A percentile compares a stretch with the other conserved stretches of the same genome.
These are phyloP conservation scores for Cichladusa arquata DNA, from an alignment of 2,113 vertebrate genomes.

Conservation along the genomic window DNA sequence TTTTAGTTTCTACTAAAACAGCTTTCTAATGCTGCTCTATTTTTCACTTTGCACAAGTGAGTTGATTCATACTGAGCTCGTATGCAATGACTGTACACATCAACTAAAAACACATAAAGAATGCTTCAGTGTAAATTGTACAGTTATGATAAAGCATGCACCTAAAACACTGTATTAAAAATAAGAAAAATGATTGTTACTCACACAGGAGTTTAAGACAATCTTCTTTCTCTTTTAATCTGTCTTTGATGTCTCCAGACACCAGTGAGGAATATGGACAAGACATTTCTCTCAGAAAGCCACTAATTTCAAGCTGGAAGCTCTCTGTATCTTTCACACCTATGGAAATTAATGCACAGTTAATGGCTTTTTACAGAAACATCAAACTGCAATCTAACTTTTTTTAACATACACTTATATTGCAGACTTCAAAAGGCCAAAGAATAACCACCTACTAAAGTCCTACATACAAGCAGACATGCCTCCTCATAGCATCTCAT, in stretches of 20 bases:
- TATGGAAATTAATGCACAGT: neutral
- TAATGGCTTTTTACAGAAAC: neutral
- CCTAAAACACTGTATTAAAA: neutral
- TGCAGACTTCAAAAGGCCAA: neutral
- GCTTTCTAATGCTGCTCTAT: neutral
- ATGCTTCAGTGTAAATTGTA: neutral
- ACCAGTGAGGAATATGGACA: conserved; percentile 81
- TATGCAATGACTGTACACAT: neutral
- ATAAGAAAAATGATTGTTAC: conserved; percentile 16
- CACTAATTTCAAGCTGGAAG: conserved; percentile 85
- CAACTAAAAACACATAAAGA: neutral
- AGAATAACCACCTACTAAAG: neutral
- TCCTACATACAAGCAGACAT: neutral
- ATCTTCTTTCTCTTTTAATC: conserved; percentile 77
- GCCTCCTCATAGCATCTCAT: neutral
- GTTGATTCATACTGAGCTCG: neutral
- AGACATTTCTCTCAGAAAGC: conserved; percentile 88
- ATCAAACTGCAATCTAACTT: neutral
- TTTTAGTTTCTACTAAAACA: neutral
- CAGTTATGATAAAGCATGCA: neutral
- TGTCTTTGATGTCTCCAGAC: conserved; percentile 81
- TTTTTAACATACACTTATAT: neutral
- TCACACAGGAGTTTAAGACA: conserved; percentile 87
- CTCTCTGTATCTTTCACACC: conserved; percentile 83
- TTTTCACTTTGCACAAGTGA: neutral